These are phyloP conservation scores for Tetrax tetrax DNA, from an alignment of 2,113 vertebrate genomes.

Conservation along the genomic window DNA sequence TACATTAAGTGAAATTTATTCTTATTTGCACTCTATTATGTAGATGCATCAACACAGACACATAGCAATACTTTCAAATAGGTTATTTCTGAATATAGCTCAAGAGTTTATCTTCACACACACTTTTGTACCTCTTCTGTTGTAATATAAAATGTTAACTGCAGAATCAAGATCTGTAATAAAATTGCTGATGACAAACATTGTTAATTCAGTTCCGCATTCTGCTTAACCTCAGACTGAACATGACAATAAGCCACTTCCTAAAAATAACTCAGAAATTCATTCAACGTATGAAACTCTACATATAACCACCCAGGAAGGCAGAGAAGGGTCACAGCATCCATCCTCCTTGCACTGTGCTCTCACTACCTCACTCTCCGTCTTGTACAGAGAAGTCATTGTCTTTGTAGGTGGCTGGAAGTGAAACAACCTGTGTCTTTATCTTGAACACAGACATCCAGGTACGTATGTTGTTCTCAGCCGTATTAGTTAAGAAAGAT, in stretches of 20 bases:
- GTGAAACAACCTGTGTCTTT: background rate
- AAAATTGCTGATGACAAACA: background rate
- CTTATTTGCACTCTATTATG: background rate
- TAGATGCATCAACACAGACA: background rate
- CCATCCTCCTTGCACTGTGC: fast-evolving
- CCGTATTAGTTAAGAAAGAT: background rate
- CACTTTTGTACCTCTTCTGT: conserved; percentile 19
- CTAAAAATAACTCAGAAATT: background rate
- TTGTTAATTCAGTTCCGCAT: background rate
- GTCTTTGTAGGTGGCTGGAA: background rate
- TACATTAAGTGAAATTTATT: conserved; percentile 1
- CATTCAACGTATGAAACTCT: background rate
- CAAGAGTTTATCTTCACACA: background rate
- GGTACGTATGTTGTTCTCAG: background rate
- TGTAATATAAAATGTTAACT: background rate
- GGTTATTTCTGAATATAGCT: background rate
- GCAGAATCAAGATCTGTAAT: background rate
- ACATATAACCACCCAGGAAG: background rate
- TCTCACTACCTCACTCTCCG: background rate
- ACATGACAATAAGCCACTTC: background rate
- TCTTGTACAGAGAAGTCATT: background rate
- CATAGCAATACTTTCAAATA: background rate
- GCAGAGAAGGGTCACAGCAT: background rate
- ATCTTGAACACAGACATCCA: background rate
- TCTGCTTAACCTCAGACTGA: background rate